Evolutionary conservation across 2,113 vertebrate genomes (phyloP).

Genomic region (Amphilophus citrinellus): DNA sequence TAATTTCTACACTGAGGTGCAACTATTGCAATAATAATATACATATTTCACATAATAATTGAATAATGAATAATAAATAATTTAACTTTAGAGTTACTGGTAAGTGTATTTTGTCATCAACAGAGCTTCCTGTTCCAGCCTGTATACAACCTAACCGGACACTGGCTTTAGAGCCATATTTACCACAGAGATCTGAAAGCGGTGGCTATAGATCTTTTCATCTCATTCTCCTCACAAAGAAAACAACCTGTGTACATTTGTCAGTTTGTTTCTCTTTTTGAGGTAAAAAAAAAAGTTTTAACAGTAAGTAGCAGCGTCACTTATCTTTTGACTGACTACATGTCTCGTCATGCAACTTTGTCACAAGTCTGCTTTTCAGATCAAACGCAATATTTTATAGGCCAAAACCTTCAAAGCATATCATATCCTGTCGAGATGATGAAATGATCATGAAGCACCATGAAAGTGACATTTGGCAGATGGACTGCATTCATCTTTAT

Average conservation of each 20-base stretch:
- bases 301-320: conserved; percentile 26
- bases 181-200: background rate
- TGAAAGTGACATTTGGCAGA: conserved; percentile 76
- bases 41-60: background rate
- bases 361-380: conserved; percentile 57
- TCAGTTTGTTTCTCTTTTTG: background rate
- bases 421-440: conserved; percentile 68
- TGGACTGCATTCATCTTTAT: conserved; percentile 69
- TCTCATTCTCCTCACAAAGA: background rate
- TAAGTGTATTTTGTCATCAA: background rate
- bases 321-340: conserved; percentile 38
- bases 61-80: fast-evolving
- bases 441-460: conserved; percentile 74
- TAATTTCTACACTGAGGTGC: too few relatives aligned
- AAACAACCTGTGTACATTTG: fast-evolving
- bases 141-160: background rate
- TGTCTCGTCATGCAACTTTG: conserved; percentile 41
- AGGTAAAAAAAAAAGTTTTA: background rate
- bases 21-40: background rate
- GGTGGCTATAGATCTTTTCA: background rate
- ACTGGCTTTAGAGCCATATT: background rate
- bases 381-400: conserved; percentile 63
- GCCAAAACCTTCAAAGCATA: conserved; percentile 61
- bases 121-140: background rate
- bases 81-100: background rate